These are phyloP conservation scores for Pomatorhinus ruficollis DNA, from an alignment of 2,113 vertebrate species.

Conservation along the genomic window DNA sequence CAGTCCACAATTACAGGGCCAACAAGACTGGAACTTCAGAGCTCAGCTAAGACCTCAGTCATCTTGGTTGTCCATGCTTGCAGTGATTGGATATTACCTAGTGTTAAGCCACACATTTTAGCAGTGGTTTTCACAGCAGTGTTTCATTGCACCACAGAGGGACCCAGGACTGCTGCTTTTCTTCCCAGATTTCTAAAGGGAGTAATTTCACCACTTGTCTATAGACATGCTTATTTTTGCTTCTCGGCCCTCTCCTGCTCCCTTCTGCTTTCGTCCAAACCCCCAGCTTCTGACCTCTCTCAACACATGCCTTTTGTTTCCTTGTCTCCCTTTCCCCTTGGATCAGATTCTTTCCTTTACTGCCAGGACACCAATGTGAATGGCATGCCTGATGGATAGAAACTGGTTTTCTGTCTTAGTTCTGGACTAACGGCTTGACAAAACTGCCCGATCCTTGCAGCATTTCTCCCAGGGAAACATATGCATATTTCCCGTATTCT, in stretches of 20 bases:
- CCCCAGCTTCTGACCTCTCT: not conserved
- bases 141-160: not conserved
- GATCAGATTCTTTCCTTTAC: not conserved
- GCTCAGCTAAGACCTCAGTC: not conserved
- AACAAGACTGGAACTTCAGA: not conserved
- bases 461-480: not conserved
- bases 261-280: not conserved
- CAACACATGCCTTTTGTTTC: not conserved
- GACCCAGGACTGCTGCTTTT: not conserved
- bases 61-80: rapidly evolving
- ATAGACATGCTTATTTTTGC: not conserved
- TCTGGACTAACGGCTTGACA: not conserved
- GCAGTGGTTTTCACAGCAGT: not conserved
- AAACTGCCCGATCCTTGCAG: not conserved
- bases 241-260: not conserved
- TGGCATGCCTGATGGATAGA: not conserved
- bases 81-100: not conserved
- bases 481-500: slow-evolving; percentile 6
- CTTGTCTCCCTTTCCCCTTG: not conserved
- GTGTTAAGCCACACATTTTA: not conserved
- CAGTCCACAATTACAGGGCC: too few relatives aligned
- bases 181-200: not conserved
- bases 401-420: not conserved
- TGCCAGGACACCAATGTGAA: not conserved
- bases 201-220: not conserved